A percentile compares a stretch with the other conserved stretches of the same genome.
phyloP scores from a whole-genome alignment of 2,113 vertebrate species.

The Panthera tigris region DNA sequence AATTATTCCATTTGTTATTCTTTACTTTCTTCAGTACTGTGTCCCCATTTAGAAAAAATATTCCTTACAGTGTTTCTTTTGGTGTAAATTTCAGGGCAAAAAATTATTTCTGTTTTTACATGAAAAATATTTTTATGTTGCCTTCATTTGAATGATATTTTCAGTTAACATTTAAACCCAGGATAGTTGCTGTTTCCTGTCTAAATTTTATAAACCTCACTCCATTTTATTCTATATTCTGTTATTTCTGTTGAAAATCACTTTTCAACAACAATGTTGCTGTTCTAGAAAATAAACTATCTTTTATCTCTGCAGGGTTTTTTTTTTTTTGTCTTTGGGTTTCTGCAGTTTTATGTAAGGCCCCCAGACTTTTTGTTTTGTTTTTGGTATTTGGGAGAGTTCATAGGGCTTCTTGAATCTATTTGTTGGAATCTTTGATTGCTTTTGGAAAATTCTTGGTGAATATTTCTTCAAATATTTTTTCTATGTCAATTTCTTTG shows the following conservation, averaged over 20 bases:
- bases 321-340: not conserved
- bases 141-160: not conserved
- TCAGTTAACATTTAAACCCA: not conserved
- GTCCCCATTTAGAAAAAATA: not conserved
- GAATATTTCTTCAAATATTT: not conserved
- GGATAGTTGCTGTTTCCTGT: not conserved
- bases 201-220: not conserved
- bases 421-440: not conserved
- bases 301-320: not conserved
- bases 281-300: not conserved
- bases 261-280: not conserved
- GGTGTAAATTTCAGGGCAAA: not conserved
- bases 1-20: not conserved
- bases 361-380: not conserved
- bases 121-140: not conserved
- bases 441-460: not conserved
- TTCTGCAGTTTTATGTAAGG: not conserved
- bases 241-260: not conserved
- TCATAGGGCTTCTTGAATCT: not conserved
- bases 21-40: not conserved
- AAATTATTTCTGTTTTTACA: not conserved
- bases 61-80: not conserved
- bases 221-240: not conserved
- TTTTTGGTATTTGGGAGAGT: not conserved
- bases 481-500: not conserved